Percentiles rank a stretch among this genome's conserved stretches.
phyloP scores from a whole-genome alignment of 2,888 invertebrate species.

The Dryomyza anilis region DNA sequence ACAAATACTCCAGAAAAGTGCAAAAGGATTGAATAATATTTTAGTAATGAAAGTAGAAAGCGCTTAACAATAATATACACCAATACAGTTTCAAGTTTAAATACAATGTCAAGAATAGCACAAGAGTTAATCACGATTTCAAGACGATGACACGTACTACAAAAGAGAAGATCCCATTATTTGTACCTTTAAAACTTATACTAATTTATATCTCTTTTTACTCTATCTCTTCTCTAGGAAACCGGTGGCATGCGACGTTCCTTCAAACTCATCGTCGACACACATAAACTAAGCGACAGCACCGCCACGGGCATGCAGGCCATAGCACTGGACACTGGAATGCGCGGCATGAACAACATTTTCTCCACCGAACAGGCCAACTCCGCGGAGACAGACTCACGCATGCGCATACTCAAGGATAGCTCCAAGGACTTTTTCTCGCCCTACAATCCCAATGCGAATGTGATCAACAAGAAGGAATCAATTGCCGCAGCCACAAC shows the following conservation, averaged over 20 bases:
- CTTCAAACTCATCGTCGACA: constrained; percentile 50
- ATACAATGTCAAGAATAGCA: no score
- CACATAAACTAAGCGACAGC: constrained; percentile 46
- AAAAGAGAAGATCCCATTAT: no score
- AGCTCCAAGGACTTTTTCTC: constrained; percentile 48
- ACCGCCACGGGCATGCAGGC: constrained; percentile 44
- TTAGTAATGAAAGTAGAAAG: no score
- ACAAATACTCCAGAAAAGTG: no score
- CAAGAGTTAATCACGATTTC: no score
- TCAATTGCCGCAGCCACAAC: constrained; percentile 12
- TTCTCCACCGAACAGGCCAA: constrained; percentile 37
- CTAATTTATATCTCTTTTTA: background rate
- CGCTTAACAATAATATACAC: no score
- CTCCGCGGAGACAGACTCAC: constrained; percentile 42
- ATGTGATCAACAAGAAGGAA: constrained; percentile 27
- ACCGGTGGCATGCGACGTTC: constrained; percentile 52
- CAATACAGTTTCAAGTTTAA: no score
- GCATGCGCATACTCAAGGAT: constrained; percentile 48
- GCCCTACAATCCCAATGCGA: constrained; percentile 44
- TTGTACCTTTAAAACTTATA: background rate
- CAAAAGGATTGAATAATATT: no score
- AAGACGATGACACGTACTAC: no score
- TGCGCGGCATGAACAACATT: constrained; percentile 40
- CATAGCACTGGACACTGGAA: constrained; percentile 42
- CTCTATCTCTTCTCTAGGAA: constrained; percentile 39